These are phyloP conservation scores for Archips crataeganus DNA, from an alignment of 2,888 invertebrate species.

Conservation along the genomic window DNA sequence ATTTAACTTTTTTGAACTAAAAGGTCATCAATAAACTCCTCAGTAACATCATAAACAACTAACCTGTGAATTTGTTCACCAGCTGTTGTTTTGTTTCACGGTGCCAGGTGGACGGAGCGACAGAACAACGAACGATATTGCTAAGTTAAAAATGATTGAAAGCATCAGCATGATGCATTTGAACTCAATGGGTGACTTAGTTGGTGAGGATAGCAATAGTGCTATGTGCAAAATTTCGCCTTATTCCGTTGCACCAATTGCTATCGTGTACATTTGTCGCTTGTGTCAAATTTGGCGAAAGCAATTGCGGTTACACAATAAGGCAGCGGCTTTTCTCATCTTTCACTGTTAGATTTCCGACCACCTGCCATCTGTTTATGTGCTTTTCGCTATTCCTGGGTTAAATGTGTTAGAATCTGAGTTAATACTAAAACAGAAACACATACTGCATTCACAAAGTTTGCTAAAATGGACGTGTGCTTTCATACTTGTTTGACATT, in stretches of 20 bases:
- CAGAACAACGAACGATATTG: conserved; percentile 58
- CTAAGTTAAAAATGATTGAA: conserved; percentile 64
- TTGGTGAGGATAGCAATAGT: conserved; percentile 70
- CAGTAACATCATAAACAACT: not conserved
- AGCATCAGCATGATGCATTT: conserved; percentile 77
- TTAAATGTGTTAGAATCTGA: conserved; percentile 2
- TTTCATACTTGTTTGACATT: too few species aligned
- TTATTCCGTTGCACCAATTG: conserved; percentile 14
- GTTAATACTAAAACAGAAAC: too few species aligned
- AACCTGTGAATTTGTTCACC: conserved; percentile 16
- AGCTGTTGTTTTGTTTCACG: conserved; percentile 52
- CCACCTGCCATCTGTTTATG: conserved; percentile 76
- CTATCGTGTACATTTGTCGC: conserved; percentile 17
- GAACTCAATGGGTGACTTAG: conserved; percentile 81
- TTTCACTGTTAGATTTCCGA: conserved; percentile 75
- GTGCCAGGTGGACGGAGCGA: conserved; percentile 85
- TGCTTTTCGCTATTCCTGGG: conserved; percentile 50
- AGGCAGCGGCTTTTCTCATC: conserved; percentile 51
- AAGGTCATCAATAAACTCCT: not conserved
- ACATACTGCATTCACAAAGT: too few species aligned
- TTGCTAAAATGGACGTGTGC: too few species aligned
- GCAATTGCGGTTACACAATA: conserved; percentile 48
- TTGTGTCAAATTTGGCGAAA: conserved; percentile 10
- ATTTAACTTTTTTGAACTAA: not conserved
- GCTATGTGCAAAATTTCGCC: conserved; percentile 50